Conservation (phyloP, 2,888 invertebrate genomes). For the Dicyrtomina minuta region DNA sequence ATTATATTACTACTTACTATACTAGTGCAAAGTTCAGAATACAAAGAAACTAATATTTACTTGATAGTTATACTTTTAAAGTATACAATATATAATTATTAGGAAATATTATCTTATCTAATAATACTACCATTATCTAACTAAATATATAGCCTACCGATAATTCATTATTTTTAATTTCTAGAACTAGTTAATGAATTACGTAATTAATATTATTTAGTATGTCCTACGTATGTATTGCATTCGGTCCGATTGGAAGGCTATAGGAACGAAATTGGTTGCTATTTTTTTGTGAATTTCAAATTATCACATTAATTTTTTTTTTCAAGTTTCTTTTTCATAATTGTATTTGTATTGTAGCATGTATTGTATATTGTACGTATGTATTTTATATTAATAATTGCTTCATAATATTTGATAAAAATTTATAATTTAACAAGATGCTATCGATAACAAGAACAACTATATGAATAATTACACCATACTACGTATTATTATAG, state of each 20-base stretch:
- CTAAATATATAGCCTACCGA: no score
- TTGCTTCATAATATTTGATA: constrained; percentile 3
- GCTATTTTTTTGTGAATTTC: constrained; percentile 32
- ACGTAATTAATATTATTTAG: neutral
- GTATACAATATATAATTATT: no score
- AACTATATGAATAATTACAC: neutral
- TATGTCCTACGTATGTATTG: constrained; percentile 27
- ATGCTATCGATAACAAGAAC: neutral
- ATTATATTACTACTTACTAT: no score
- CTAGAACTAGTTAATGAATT: neutral
- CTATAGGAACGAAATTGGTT: constrained; percentile 38
- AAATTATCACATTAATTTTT: constrained; percentile 19
- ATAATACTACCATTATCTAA: no score
- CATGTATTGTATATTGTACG: constrained; percentile 2
- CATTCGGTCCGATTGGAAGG: constrained; percentile 44
- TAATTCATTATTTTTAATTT: neutral
- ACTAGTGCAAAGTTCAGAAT: no score
- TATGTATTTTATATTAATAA: neutral
- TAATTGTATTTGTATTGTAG: neutral
- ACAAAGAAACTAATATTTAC: no score
- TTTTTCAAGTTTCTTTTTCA: no score
- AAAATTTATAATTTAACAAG: neutral
- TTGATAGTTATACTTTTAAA: no score
- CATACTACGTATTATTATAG: no score
- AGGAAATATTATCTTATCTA: no score